Evolutionary conservation across 2,797 vertebrate species (phyloP).

Genomic region (Lateolabrax maculatus): DNA sequence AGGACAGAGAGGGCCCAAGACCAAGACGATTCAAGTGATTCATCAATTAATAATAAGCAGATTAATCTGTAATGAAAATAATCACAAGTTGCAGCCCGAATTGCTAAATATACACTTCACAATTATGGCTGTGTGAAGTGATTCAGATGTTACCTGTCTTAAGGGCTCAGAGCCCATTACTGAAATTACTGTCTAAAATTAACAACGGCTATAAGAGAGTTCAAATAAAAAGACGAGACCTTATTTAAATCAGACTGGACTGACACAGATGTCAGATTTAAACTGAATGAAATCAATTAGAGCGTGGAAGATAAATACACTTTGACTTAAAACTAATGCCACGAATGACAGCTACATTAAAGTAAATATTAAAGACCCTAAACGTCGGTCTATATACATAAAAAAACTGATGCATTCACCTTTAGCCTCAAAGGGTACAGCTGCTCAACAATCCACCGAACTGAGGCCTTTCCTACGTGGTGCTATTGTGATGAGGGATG

Average conservation of each 20-base stretch:
- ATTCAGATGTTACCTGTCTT: neutral
- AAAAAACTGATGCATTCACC: slow-evolving; percentile 16
- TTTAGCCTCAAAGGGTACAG: slow-evolving; percentile 30
- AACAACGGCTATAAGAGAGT: neutral
- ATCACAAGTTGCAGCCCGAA: neutral
- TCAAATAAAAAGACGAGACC: slow-evolving; percentile 11
- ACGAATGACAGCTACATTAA: slow-evolving; percentile 23
- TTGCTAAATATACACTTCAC: neutral
- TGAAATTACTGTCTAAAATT: neutral
- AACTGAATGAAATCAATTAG: slow-evolving; percentile 12
- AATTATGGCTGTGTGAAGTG: neutral
- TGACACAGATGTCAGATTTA: slow-evolving; percentile 14
- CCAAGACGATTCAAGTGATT: neutral
- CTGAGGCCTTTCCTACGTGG: slow-evolving; percentile 24
- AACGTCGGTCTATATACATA: slow-evolving; percentile 1
- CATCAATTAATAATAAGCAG: neutral
- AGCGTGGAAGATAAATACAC: neutral
- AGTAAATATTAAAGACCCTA: slow-evolving; percentile 1
- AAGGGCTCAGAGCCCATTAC: neutral
- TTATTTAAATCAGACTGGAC: slow-evolving; percentile 1
- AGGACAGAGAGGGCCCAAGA: neutral
- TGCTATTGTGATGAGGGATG: slow-evolving; percentile 7
- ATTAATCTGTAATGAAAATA: neutral
- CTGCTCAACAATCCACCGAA: slow-evolving; percentile 19
- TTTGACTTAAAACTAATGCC: slow-evolving; percentile 20